Evolutionary conservation across 1,140 invertebrate species (phyloP).

Genomic region (Leptinotarsa undecemlineata): DNA sequence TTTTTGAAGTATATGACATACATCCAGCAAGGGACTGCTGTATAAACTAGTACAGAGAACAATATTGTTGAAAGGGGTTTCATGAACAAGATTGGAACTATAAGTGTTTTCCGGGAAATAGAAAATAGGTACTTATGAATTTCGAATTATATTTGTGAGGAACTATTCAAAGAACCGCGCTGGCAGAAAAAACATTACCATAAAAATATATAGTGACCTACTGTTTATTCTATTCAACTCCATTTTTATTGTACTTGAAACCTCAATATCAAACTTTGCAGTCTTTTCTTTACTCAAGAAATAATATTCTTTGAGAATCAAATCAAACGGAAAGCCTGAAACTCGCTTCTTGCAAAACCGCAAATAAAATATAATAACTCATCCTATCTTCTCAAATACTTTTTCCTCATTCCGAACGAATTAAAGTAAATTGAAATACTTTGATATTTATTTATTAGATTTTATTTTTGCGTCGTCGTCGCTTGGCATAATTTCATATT

Average conservation of each 20-base stretch:
- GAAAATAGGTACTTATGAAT: too few species aligned
- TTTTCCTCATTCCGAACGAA: conserved; percentile 29
- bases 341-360: conserved; percentile 27
- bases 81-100: too few species aligned
- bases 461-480: conserved; percentile 30
- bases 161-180: too few species aligned
- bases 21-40: too few species aligned
- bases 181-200: too few species aligned
- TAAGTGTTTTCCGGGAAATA: too few species aligned
- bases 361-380: conserved; percentile 37
- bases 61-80: too few species aligned
- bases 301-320: conserved; percentile 50
- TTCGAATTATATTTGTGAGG: too few species aligned
- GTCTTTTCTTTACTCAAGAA: conserved; percentile 21
- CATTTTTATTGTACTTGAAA: background rate
- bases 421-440: conserved; percentile 37
- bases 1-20: too few species aligned
- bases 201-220: too few species aligned
- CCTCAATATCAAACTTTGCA: conserved; percentile 23
- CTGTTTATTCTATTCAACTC: too few species aligned
- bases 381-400: conserved; percentile 28
- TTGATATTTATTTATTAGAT: conserved; percentile 35
- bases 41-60: too few species aligned
- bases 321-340: conserved; percentile 45
- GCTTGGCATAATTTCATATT: conserved; percentile 22